These are phyloP conservation scores for Chloebia gouldiae DNA, from an alignment of 2,113 vertebrate species.

Conservation along the genomic window DNA sequence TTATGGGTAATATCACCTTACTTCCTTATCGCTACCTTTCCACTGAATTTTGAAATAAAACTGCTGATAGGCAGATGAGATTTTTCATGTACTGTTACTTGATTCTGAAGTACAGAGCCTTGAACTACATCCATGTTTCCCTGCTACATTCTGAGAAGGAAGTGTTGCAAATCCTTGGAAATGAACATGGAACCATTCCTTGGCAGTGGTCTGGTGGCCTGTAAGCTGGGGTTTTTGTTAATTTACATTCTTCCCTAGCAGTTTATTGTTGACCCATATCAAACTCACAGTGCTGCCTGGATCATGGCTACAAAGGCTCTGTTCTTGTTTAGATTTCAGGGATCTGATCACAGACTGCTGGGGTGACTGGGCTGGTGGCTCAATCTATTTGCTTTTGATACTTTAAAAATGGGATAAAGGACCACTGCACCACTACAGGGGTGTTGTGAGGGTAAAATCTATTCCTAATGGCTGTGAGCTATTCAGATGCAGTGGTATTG, in stretches of 20 bases:
- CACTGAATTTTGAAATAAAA: background rate
- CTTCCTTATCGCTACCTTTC: background rate
- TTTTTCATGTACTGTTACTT: background rate
- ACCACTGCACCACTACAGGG: rapidly evolving
- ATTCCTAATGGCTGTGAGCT: background rate
- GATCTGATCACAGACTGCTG: background rate
- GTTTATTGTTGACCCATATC: background rate
- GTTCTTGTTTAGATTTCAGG: background rate
- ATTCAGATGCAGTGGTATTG: constrained; percentile 19
- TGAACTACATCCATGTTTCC: background rate
- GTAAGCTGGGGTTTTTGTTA: background rate
- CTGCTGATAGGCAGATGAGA: background rate
- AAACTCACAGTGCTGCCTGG: background rate
- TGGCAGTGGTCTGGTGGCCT: background rate
- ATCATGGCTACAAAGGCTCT: background rate
- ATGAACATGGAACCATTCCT: background rate
- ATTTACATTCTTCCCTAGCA: background rate
- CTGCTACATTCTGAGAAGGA: background rate
- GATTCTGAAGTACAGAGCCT: background rate
- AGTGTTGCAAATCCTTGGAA: background rate
- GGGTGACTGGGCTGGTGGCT: background rate
- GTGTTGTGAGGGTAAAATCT: background rate
- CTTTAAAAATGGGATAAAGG: background rate
- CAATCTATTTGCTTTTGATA: background rate
- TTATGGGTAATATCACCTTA: background rate